phyloP scores from a whole-genome alignment of 2,888 invertebrate genomes.

The Polymixis lichenea region DNA sequence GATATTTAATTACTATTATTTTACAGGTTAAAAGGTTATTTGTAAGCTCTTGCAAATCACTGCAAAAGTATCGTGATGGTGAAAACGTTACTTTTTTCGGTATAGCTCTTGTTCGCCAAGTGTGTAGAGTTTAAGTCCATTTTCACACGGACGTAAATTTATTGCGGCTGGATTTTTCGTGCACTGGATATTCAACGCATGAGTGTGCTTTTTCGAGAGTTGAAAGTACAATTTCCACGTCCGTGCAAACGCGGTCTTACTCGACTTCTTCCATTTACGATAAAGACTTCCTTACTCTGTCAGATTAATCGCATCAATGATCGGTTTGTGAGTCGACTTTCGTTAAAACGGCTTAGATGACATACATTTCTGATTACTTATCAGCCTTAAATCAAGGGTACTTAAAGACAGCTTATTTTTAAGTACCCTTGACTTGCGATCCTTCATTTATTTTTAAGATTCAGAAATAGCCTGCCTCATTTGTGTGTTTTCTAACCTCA shows the following conservation, averaged over 20 bases:
- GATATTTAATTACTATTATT: background rate
- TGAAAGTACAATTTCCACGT: too few relatives aligned
- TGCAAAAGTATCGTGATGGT: too few relatives aligned
- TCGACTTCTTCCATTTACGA: background rate
- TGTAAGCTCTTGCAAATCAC: background rate
- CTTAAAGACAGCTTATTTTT: background rate
- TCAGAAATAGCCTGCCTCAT: background rate
- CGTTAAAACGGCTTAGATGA: conserved; percentile 3
- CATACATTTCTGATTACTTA: background rate
- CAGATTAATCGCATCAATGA: conserved; percentile 8
- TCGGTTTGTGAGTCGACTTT: conserved; percentile 4
- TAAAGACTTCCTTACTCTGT: background rate
- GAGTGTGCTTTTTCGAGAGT: too few relatives aligned
- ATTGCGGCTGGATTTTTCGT: too few relatives aligned
- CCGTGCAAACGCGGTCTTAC: background rate
- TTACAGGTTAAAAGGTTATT: too few relatives aligned
- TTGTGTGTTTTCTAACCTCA: conserved; percentile 6
- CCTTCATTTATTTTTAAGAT: conserved; percentile 1
- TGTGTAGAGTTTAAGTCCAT: too few relatives aligned
- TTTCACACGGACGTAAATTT: too few relatives aligned
- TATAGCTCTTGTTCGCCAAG: too few relatives aligned
- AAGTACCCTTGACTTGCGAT: background rate
- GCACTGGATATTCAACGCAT: too few relatives aligned
- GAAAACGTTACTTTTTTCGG: too few relatives aligned
- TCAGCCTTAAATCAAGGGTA: background rate